Conservation (phyloP, 2,888 invertebrate species). For the Eugnorisma glareosa region DNA sequence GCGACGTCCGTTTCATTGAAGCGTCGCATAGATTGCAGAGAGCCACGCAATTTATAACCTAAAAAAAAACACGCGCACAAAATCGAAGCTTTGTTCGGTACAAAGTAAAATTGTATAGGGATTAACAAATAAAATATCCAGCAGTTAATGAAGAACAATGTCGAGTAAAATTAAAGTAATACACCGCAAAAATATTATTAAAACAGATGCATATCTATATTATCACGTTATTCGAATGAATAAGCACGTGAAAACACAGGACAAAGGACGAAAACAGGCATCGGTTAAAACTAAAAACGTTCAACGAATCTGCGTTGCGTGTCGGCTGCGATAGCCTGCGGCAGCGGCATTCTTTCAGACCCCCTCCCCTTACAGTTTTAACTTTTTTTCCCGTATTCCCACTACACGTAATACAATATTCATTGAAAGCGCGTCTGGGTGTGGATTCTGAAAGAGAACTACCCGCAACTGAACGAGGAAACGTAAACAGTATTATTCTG, state of each 20-base stretch:
- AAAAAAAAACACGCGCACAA: conserved; percentile 62
- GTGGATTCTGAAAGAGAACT: conserved; percentile 69
- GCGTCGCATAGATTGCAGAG: conserved; percentile 70
- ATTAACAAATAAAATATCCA: conserved; percentile 7
- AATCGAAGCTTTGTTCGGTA: conserved; percentile 27
- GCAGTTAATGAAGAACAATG: conserved; percentile 9
- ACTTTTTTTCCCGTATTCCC: conserved; percentile 74
- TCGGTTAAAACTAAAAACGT: conserved; percentile 75
- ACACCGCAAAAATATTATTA: background rate
- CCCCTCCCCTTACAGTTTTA: conserved; percentile 71
- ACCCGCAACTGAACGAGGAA: conserved; percentile 69
- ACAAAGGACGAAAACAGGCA: conserved; percentile 75
- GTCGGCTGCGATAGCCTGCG: conserved; percentile 68
- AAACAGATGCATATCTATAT: conserved; percentile 70
- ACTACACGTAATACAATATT: conserved; percentile 79
- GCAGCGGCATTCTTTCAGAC: conserved; percentile 66
- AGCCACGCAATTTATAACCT: conserved; percentile 72
- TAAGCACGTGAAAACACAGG: conserved; percentile 72
- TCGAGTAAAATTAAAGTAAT: background rate
- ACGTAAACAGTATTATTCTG: conserved; percentile 78
- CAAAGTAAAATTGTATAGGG: conserved; percentile 10
- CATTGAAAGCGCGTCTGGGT: conserved; percentile 78
- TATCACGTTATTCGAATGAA: conserved; percentile 75
- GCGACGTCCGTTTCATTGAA: conserved; percentile 74
- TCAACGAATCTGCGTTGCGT: conserved; percentile 70